Evolutionary conservation across 1,140 invertebrate species (phyloP).

Genomic region (Uloborus diversus): DNA sequence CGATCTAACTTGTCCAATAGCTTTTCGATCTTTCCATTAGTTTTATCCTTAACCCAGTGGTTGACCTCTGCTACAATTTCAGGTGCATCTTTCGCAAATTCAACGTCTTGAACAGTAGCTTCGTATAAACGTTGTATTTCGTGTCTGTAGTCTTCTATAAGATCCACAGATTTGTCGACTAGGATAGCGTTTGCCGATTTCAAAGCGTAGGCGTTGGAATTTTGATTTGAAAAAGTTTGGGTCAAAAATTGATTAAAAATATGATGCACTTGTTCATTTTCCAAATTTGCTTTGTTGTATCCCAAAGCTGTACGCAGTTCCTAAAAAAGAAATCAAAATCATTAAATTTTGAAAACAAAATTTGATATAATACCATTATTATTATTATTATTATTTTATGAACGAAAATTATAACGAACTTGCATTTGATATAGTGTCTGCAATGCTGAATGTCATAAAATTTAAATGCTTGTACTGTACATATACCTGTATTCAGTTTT

Average conservation of each 20-base stretch:
- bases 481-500: no score
- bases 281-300: background rate
- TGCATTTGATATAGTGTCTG: no score
- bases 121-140: background rate
- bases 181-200: background rate
- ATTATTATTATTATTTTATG: no score
- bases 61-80: conserved; percentile 71
- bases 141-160: background rate
- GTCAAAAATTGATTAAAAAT: background rate
- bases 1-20: conserved; percentile 71
- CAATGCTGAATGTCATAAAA: no score
- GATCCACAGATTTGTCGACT: background rate
- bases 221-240: background rate
- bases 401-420: no score
- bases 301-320: background rate
- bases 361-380: no score
- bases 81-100: background rate
- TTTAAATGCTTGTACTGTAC: no score
- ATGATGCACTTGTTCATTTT: background rate
- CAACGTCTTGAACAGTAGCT: background rate
- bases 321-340: background rate
- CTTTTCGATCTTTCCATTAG: conserved; percentile 77
- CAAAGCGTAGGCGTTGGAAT: background rate
- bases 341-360: no score
- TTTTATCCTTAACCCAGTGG: conserved; percentile 78